Evolutionary conservation across 2,888 invertebrate genomes (phyloP), one percentile per base, ranked within the genome.

Genomic region (Deilephila porcellus): DNA sequence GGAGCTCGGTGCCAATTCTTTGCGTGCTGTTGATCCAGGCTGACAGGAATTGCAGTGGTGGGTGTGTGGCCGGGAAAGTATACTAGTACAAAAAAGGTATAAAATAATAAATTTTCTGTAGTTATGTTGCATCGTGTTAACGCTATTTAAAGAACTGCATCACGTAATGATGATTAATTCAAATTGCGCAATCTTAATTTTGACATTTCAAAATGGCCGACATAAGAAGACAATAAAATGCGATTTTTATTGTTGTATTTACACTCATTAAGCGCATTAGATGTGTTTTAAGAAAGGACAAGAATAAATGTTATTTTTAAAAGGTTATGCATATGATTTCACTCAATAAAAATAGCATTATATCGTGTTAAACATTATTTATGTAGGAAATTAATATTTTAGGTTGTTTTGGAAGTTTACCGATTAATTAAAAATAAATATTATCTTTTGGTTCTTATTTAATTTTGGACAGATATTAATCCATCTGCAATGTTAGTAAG

Each of bases 161-260:
- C 64, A 64, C 14, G 14, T 60, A 60, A 37, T 64, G 45, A 67
- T 67, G 29, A 60, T 25, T 45, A 64, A 37, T 64, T 20, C 37
- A 64, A n/a, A 64, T 37, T 25, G 25, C 25, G 25, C 67, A 52
- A 67, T 52, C 25, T 71, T 56, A 56, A 56, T 20, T 56, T 73
- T 67, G 72, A 67, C 72, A 73, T 52, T 67, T 67, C 25, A 67
- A 67, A 25, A 67, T 67, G 67, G 67, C 67, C 14, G 45, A 52
- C 45, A 29, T 60, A 37, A 7, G 17, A 37, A 19, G 32, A 29
- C 67, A 73, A 73, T 70, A 73, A 70, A 73, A 19, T 73, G n/a
- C 11, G 20, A 29, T 59, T 73, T 73, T 60, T 73, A 73, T 70
- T 52, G 52, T 67, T 52, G 52, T 20, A 64, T 64, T 67, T 67